phyloP scores from a whole-genome alignment of 2,113 vertebrate species.

The Carassius carassius region DNA sequence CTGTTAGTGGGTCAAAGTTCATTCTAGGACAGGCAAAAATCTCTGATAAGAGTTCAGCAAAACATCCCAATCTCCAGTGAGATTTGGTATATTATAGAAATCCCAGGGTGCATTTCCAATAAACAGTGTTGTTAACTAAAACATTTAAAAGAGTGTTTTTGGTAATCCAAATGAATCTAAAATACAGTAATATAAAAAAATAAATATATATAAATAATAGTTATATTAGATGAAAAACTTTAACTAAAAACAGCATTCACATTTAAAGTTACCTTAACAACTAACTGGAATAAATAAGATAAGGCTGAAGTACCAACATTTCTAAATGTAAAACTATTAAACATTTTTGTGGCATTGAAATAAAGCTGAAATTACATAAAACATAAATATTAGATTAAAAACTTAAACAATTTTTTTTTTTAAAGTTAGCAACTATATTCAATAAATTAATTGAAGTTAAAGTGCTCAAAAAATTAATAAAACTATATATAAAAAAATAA shows the following conservation, averaged over 20 bases:
- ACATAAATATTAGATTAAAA: background rate
- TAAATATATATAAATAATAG: no score
- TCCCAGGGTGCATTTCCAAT: background rate
- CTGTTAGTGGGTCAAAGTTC: constrained; percentile 16
- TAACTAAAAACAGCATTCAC: no score
- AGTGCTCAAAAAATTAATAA: no score
- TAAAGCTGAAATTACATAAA: background rate
- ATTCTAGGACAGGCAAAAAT: background rate
- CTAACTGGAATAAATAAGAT: background rate
- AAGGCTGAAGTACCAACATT: background rate
- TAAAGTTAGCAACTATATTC: no score
- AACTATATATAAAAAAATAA: no score
- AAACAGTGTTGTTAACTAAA: background rate
- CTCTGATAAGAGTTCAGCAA: background rate
- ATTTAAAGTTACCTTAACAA: background rate
- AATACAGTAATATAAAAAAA: background rate
- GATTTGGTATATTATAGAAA: background rate
- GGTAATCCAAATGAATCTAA: background rate
- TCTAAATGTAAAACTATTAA: background rate
- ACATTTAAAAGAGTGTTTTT: background rate
- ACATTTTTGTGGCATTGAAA: background rate
- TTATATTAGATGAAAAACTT: background rate
- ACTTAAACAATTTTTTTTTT: no score
- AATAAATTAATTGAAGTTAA: no score
- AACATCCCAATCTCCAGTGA: background rate